Evolutionary conservation across 2,888 invertebrate genomes (phyloP), one percentile per base, ranked within the genome.

Genomic region (Agelastica alni): DNA sequence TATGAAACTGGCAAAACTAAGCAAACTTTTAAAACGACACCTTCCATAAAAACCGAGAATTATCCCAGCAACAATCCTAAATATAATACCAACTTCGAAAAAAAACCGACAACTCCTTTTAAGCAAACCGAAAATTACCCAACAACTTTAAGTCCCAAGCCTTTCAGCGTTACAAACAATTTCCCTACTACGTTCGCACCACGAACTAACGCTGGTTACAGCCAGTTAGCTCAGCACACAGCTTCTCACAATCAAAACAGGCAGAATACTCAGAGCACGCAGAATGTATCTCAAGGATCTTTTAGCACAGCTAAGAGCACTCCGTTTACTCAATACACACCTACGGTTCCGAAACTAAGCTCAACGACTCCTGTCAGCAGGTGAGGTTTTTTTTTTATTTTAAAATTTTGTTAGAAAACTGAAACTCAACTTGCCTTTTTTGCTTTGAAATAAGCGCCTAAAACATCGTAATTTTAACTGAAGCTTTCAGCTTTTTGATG

Each of bases 241-340:
- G 39, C 56, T 4, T 65, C 62, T 4, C 63, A 65, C 46, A 66
- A 64, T 57, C 64, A 67, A 31, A 47, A 51, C n/a, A 42, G 30
- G 14, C 22, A 30, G 14, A 49, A 41, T 17, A 59, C 60, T 2
- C 20, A 68, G 57, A 49, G 36, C 14, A 59, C 60, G 2, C 20
- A 68, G 57, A 59, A 57, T 32, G 37, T 53, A 28, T 47, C 53
- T 4, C 49, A 53, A 16, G 51, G 51, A 16, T 42, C 48, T n/a
- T 43, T 36, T 30, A 72, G 70, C 36, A 72, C 73, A 3, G 69
- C 71, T 7, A 72, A 63, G 59, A 64, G 71, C 7, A 70, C 70
- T 14, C 65, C 72, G 3, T 74, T 69, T 61, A 77, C 76, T n/a
- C 77, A 75, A 51, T 77, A 77, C 63, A 77, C 77, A 1, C 76